Conservation (phyloP, 2,113 vertebrate species). For the Pygoscelis antarcticus region DNA sequence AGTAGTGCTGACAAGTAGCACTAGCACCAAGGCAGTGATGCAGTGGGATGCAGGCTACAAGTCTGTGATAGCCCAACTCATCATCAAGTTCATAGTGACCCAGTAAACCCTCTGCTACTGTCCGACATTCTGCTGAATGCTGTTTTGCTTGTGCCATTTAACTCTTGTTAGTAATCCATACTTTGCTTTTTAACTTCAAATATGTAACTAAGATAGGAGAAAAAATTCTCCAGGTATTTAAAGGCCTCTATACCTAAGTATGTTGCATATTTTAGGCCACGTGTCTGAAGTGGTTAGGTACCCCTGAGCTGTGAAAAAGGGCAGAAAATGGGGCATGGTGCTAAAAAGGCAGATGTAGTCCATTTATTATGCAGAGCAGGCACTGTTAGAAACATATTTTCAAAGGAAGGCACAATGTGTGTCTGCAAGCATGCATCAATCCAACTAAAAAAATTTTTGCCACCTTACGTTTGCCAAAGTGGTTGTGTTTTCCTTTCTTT, state of each 20-base stretch:
- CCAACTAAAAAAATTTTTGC: neutral
- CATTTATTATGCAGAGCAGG: neutral
- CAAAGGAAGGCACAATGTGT: neutral
- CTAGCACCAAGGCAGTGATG: neutral
- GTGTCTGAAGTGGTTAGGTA: neutral
- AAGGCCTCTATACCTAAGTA: neutral
- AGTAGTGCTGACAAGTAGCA: neutral
- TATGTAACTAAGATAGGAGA: neutral
- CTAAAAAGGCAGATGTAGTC: neutral
- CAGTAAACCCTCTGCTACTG: neutral
- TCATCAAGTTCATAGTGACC: neutral
- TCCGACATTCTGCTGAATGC: neutral
- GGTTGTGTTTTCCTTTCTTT: conserved; percentile 39
- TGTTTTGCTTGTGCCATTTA: neutral
- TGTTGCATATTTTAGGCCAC: fast-evolving
- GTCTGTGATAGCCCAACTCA: neutral
- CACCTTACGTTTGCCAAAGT: neutral
- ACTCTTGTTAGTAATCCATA: neutral
- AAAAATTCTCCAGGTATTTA: neutral
- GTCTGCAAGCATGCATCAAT: neutral
- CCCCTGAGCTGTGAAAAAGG: neutral
- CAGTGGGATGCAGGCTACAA: neutral
- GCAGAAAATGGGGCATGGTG: neutral
- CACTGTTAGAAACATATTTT: neutral
- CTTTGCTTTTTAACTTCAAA: neutral